These are phyloP conservation scores for Perdita meconis DNA, from an alignment of 2,888 invertebrate species.

Conservation along the genomic window DNA sequence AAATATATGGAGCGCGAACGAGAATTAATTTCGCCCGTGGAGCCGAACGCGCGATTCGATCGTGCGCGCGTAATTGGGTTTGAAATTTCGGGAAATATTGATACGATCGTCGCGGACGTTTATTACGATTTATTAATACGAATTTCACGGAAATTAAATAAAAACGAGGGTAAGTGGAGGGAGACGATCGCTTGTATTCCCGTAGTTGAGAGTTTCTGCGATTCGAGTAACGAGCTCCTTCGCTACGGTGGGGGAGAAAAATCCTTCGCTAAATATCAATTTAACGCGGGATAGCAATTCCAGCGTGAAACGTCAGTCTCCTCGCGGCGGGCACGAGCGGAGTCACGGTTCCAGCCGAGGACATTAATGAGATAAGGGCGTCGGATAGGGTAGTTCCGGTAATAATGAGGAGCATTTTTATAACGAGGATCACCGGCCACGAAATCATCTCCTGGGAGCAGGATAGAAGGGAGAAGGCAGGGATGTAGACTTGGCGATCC, in stretches of 20 bases:
- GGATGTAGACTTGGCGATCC: slow-evolving; percentile 26
- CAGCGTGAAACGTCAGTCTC: slow-evolving; percentile 33
- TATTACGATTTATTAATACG: neutral
- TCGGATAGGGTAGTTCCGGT: slow-evolving; percentile 57
- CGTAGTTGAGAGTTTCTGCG: neutral
- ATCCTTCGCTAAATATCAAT: slow-evolving; percentile 30
- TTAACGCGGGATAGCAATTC: slow-evolving; percentile 26
- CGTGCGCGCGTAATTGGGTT: neutral
- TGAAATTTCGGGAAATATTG: neutral
- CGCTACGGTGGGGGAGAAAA: neutral
- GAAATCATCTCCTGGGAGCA: slow-evolving; percentile 55
- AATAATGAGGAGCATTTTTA: slow-evolving; percentile 76
- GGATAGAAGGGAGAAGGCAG: neutral
- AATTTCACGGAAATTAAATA: neutral
- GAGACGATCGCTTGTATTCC: no score
- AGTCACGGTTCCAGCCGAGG: slow-evolving; percentile 30
- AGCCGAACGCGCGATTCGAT: neutral
- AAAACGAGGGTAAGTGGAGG: neutral
- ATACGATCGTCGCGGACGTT: neutral
- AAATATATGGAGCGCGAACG: neutral
- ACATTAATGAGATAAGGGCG: slow-evolving; percentile 73
- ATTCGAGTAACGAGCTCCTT: neutral
- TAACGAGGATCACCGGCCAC: slow-evolving; percentile 70
- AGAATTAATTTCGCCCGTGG: neutral
- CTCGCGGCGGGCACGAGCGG: slow-evolving; percentile 16